Evolutionary conservation across 2,888 invertebrate species (phyloP), one percentile per base, ranked within the genome.

Genomic region (Cataglyphis livida): DNA sequence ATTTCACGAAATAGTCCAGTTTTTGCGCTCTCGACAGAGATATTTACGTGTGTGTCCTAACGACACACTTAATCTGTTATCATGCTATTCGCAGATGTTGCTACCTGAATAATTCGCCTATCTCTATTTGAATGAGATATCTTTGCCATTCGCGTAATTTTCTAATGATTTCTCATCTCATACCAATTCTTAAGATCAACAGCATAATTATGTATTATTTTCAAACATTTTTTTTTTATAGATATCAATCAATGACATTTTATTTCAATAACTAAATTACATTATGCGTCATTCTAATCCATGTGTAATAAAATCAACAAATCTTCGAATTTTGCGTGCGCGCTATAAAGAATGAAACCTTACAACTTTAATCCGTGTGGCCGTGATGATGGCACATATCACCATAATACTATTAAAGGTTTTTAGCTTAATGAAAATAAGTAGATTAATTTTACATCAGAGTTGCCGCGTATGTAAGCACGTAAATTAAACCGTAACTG

Each of bases 361-460:
- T 79, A 79, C 78, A 70, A 79, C 25, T 70, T 79, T 79, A 71
- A 79, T 79, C 78, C 25, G 25, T 48, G 35, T 18, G 57, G 41
- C 70, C 59, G 70, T 44, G 70, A 59, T 71, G 59, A 32, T 78
- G 41, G 32, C 57, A 41, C 59, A 64, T 18, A 32, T 59, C 70
- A 70, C 32, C 70, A 48, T 70, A 79, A 79, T 70, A 70, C 59
- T 59, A 79, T 79, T 79, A 79, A 70, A 79, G 78, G 78, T 70
- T 59, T 59, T 70, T 79, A 79, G 78, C 78, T 71, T 79, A 70
- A 79, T 79, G 78, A 79, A 79, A 78, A 78, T 78, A 78, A 79
- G 71, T 79, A 79, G 70, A 70, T 70, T 79, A 71, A 79, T 79
- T 70, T 12, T 35, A 79, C 44, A 70, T 79, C 28, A 59, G 32